A percentile compares a stretch with the other conserved stretches of the same genome.
Evolutionary conservation across 2,888 invertebrate genomes (phyloP).

Genomic region (Brachypterus glaber): DNA sequence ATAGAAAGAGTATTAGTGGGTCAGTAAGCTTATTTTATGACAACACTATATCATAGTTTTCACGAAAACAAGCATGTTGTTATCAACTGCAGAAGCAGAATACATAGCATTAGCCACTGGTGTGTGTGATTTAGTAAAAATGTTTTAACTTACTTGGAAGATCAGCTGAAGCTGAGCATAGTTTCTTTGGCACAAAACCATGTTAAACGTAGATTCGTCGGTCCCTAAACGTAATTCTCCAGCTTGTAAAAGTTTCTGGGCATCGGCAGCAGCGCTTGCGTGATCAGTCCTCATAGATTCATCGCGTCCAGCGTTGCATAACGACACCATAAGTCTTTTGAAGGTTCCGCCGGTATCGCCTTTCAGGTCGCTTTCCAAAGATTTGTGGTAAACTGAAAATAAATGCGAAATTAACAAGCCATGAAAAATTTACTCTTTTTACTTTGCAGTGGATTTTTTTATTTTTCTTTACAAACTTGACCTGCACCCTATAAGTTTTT

Average conservation of each 20-base stretch:
- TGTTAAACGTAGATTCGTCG: conserved; percentile 79
- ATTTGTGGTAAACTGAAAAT: conserved; percentile 24
- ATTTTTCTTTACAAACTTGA: too few relatives aligned
- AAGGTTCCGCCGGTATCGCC: conserved; percentile 90
- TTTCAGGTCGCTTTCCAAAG: conserved; percentile 50
- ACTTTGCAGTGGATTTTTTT: too few relatives aligned
- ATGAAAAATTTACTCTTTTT: too few relatives aligned
- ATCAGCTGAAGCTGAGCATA: conserved; percentile 52
- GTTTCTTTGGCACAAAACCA: conserved; percentile 71
- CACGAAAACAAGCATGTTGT: conserved; percentile 7
- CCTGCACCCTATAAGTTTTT: too few relatives aligned
- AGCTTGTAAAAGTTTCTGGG: conserved; percentile 67
- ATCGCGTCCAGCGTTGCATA: conserved; percentile 71
- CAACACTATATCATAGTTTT: conserved; percentile 7
- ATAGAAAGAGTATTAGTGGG: too few relatives aligned
- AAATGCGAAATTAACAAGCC: conserved; percentile 7
- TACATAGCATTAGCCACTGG: conserved; percentile 16
- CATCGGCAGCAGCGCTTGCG: conserved; percentile 67
- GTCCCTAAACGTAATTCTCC: conserved; percentile 64
- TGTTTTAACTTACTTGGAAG: conserved; percentile 29
- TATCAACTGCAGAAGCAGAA: conserved; percentile 5
- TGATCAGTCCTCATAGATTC: conserved; percentile 69
- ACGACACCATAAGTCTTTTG: conserved; percentile 76
- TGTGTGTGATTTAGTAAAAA: conserved; percentile 23
- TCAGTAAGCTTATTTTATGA: too few relatives aligned